These are phyloP conservation scores for Eubasilissa regina DNA, from an alignment of 1,140 invertebrate species.

Conservation along the genomic window DNA sequence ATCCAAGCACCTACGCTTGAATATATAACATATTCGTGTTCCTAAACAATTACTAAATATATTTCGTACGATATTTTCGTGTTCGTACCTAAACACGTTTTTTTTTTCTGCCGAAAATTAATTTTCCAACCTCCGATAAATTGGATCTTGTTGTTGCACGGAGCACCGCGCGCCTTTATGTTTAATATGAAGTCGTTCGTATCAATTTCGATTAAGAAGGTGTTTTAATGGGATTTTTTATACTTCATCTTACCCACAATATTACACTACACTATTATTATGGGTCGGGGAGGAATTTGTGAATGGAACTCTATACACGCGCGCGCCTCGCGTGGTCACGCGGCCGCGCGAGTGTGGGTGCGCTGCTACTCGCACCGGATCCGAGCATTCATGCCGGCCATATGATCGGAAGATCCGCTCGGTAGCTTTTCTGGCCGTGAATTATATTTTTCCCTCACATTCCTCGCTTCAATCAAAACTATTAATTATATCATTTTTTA, in stretches of 20 bases:
- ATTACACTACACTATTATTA: conserved; percentile 58
- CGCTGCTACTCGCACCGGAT: background rate
- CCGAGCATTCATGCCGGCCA: background rate
- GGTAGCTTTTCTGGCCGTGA: background rate
- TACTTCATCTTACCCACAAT: conserved; percentile 56
- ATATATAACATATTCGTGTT: too few species aligned
- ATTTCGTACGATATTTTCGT: background rate
- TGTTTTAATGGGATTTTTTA: conserved; percentile 61
- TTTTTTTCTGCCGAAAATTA: too few species aligned
- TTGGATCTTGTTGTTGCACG: conserved; percentile 21
- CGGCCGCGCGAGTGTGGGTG: background rate
- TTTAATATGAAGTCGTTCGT: conserved; percentile 61
- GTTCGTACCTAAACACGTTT: background rate
- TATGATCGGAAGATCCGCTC: background rate
- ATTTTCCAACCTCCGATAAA: conserved; percentile 10
- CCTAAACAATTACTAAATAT: too few species aligned
- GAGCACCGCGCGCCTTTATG: conserved; percentile 44
- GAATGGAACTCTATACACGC: conserved; percentile 54
- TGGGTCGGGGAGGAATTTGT: conserved; percentile 56
- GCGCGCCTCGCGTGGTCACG: background rate
- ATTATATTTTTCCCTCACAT: background rate
- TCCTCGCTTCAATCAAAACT: too few species aligned
- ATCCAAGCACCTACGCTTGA: too few species aligned
- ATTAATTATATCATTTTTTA: too few species aligned
- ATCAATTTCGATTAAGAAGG: conserved; percentile 61